Percentiles rank a stretch among this genome's conserved stretches.
Evolutionary conservation across 2,797 vertebrate species (phyloP).

Genomic region (Gephyroberyx darwinii): DNA sequence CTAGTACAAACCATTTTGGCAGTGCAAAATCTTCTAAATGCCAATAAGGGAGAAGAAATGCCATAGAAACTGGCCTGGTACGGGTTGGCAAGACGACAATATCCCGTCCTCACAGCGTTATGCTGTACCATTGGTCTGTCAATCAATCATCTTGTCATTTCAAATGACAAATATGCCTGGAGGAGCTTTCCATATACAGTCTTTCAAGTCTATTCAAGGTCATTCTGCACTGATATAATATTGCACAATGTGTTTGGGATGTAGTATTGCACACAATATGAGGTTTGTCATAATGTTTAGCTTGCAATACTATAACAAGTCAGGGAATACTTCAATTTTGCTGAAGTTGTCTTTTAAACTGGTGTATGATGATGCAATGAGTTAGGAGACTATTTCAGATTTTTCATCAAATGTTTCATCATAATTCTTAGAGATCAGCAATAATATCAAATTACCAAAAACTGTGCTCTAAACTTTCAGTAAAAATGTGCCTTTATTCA

Average conservation of each 20-base stretch:
- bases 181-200: not conserved
- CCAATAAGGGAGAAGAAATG: constrained; percentile 15
- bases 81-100: constrained; percentile 14
- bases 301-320: constrained; percentile 11
- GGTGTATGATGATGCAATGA: constrained; percentile 21
- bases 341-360: not conserved
- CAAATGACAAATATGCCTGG: not conserved
- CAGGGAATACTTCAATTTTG: constrained; percentile 15
- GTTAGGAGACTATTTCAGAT: constrained; percentile 12
- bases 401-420: constrained; percentile 33
- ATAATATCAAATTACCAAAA: constrained; percentile 34
- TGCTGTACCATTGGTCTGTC: constrained; percentile 2
- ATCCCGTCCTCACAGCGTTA: constrained; percentile 21
- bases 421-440: constrained; percentile 32
- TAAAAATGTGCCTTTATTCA: constrained; percentile 24
- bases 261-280: constrained; percentile 11
- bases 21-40: constrained; percentile 53
- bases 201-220: constrained; percentile 6
- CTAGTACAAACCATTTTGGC: constrained; percentile 54
- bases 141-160: not conserved
- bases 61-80: constrained; percentile 30
- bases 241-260: not conserved
- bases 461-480: constrained; percentile 32
- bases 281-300: constrained; percentile 13
- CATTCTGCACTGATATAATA: not conserved